These are phyloP conservation scores for Tortrix viridana DNA, from an alignment of 2,888 invertebrate species.

Conservation along the genomic window DNA sequence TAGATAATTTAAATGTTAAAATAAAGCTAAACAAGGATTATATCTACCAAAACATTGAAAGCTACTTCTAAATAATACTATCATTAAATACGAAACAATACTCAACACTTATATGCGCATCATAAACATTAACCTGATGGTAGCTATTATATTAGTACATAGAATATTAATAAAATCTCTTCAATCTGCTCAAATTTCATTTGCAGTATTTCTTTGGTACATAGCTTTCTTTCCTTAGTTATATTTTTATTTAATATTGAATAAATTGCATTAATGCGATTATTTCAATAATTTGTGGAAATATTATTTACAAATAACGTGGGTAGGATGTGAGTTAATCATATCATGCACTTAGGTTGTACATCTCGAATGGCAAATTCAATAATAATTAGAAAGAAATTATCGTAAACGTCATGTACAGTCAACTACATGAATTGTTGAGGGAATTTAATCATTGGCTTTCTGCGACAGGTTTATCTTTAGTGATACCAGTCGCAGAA, in stretches of 20 bases:
- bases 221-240: slow-evolving; percentile 9
- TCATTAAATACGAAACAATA: slow-evolving; percentile 33
- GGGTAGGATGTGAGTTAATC: too few relatives aligned
- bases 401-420: too few relatives aligned
- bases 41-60: slow-evolving; percentile 36
- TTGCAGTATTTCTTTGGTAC: slow-evolving; percentile 22
- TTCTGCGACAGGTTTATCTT: too few relatives aligned
- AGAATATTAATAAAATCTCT: slow-evolving; percentile 30
- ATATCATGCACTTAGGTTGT: too few relatives aligned
- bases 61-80: slow-evolving; percentile 34
- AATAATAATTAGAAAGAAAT: too few relatives aligned
- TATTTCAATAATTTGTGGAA: background rate
- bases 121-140: slow-evolving; percentile 26
- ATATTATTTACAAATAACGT: too few relatives aligned
- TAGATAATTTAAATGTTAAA: slow-evolving; percentile 21
- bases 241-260: too few relatives aligned
- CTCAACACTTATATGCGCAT: slow-evolving; percentile 36
- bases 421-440: too few relatives aligned
- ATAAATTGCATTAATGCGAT: slow-evolving; percentile 1
- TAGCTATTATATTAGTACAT: slow-evolving; percentile 15
- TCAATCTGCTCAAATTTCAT: slow-evolving; percentile 14
- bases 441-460: too few relatives aligned
- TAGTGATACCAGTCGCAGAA: too few relatives aligned
- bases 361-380: too few relatives aligned
- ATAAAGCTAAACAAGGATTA: slow-evolving; percentile 30